phyloP scores from a whole-genome alignment of 1,140 invertebrate species.

The Heliothis virescens region DNA sequence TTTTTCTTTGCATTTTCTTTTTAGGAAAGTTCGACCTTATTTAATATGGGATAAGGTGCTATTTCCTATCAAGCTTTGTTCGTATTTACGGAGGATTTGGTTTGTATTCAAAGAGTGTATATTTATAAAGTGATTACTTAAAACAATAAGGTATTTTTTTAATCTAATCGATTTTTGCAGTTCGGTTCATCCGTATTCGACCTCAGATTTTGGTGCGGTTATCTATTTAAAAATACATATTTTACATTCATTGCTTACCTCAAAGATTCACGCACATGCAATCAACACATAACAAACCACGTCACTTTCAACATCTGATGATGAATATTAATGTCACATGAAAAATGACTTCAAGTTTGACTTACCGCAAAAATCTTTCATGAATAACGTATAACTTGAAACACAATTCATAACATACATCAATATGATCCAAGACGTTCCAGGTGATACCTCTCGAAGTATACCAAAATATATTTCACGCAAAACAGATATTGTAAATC shows the following conservation, averaged over 20 bases:
- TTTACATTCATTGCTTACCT: no score
- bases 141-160: no score
- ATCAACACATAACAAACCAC: no score
- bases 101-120: background rate
- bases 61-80: background rate
- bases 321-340: no score
- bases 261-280: no score
- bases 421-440: slow-evolving; percentile 14
- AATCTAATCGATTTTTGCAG: no score
- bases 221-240: no score
- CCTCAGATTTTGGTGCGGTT: no score
- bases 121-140: no score
- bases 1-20: slow-evolving; percentile 19
- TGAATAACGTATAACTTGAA: background rate
- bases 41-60: background rate
- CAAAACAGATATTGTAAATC: slow-evolving; percentile 60
- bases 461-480: slow-evolving; percentile 55
- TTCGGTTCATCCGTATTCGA: no score
- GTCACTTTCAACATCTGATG: no score
- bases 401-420: slow-evolving; percentile 13
- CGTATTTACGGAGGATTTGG: background rate
- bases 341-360: background rate
- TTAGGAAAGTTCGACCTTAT: background rate
- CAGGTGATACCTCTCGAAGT: slow-evolving; percentile 24
- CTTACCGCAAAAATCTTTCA: background rate